Conservation (phyloP, 2,888 invertebrate genomes). For the Amblyjoppa fuscipennis region DNA sequence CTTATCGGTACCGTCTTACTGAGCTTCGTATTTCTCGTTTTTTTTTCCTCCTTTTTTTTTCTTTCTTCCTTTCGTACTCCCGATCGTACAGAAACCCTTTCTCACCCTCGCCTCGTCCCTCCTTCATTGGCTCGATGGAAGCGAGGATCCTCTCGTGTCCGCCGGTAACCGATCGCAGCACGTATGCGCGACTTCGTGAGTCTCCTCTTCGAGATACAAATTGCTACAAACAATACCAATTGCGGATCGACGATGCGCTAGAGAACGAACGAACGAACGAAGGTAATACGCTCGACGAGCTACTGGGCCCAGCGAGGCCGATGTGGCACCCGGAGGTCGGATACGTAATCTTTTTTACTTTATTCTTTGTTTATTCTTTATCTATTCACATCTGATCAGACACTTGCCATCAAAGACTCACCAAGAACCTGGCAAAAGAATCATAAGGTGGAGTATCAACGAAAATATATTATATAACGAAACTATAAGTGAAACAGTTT, state of each 20-base stretch:
- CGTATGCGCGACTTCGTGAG: constrained; percentile 71
- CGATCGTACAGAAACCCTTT: constrained; percentile 55
- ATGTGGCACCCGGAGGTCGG: constrained; percentile 34
- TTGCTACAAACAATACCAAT: constrained; percentile 75
- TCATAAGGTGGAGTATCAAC: background rate
- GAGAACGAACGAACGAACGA: constrained; percentile 31
- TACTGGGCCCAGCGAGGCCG: constrained; percentile 45
- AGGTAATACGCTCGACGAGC: constrained; percentile 42
- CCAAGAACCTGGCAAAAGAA: background rate
- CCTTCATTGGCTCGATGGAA: constrained; percentile 60
- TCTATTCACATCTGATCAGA: background rate
- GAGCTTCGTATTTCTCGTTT: constrained; percentile 72
- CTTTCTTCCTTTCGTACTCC: constrained; percentile 20
- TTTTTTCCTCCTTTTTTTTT: constrained; percentile 70
- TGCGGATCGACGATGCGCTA: constrained; percentile 67
- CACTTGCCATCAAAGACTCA: constrained; percentile 59
- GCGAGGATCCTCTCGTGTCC: constrained; percentile 54
- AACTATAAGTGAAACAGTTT: background rate
- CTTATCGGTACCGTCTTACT: constrained; percentile 57
- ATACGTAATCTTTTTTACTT: background rate
- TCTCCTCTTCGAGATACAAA: constrained; percentile 72
- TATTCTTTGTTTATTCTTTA: background rate
- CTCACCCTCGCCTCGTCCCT: constrained; percentile 61
- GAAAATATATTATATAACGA: background rate
- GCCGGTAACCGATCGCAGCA: constrained; percentile 64